These are phyloP conservation scores for Euura lappo DNA, from an alignment of 1,140 invertebrate species.

Conservation along the genomic window DNA sequence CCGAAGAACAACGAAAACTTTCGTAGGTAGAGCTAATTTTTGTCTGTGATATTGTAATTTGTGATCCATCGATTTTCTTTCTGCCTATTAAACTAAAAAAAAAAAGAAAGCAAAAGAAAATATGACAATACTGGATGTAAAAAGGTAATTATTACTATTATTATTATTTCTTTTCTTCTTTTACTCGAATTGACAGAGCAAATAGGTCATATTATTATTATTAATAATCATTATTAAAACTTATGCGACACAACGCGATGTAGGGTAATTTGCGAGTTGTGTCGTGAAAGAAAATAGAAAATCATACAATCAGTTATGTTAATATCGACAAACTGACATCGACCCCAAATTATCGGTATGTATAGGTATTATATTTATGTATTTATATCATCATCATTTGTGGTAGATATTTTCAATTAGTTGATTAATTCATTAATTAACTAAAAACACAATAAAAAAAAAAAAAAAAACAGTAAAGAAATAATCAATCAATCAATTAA, in stretches of 20 bases:
- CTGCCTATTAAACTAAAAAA: neutral
- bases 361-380: constrained; percentile 12
- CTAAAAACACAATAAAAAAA: constrained; percentile 26
- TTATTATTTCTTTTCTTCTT: neutral
- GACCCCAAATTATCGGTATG: constrained; percentile 33
- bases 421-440: constrained; percentile 21
- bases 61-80: constrained; percentile 21
- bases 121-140: too few relatives aligned
- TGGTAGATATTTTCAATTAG: constrained; percentile 15
- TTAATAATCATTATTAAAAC: constrained; percentile 30
- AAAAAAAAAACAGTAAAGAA: too few relatives aligned
- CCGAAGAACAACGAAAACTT: too few relatives aligned
- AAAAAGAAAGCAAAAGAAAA: too few relatives aligned
- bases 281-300: constrained; percentile 47
- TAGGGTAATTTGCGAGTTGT: constrained; percentile 23
- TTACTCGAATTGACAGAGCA: constrained; percentile 40
- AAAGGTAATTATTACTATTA: neutral
- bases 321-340: constrained; percentile 48
- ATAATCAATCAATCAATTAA: constrained; percentile 22
- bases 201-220: constrained; percentile 38
- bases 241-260: constrained; percentile 54
- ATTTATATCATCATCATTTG: constrained; percentile 12
- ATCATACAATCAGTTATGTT: constrained; percentile 50
- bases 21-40: too few relatives aligned
- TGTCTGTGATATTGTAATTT: too few relatives aligned